Evolutionary conservation across 2,888 invertebrate species (phyloP).

Genomic region (Baronia brevicornis): DNA sequence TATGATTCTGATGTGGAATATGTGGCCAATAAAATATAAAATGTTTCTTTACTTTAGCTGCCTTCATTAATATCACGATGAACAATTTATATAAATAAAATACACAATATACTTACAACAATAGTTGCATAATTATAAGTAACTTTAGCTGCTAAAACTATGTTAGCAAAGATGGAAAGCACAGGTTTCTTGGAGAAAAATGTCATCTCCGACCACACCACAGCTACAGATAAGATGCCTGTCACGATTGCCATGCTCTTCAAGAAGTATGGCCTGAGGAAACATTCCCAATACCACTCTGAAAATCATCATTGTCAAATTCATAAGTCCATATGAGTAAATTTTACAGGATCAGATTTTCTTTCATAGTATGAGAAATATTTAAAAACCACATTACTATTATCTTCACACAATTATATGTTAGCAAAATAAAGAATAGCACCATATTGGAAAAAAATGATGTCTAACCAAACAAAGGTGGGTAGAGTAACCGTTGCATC

Average conservation of each 20-base stretch:
- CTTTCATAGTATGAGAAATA: no score
- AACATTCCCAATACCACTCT: constrained; percentile 99
- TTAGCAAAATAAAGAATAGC: background rate
- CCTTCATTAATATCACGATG: no score
- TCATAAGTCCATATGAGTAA: no score
- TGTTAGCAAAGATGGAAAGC: constrained; percentile 96
- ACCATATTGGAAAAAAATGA: background rate
- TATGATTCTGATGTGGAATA: no score
- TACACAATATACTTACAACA: constrained; percentile 78
- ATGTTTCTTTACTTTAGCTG: no score
- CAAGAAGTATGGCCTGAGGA: constrained; percentile 84
- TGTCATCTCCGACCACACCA: constrained; percentile 99
- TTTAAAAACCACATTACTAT: no score
- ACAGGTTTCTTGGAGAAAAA: constrained; percentile 96
- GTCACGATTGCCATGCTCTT: constrained; percentile 83
- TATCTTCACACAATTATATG: no score
- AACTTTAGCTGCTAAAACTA: constrained; percentile 86
- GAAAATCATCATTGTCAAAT: background rate
- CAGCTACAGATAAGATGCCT: constrained; percentile 87
- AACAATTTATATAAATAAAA: no score
- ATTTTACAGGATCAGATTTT: no score
- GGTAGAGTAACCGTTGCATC: constrained; percentile 77
- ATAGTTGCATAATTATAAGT: constrained; percentile 95
- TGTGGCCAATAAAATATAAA: no score
- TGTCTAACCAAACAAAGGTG: constrained; percentile 79